Conservation (phyloP, 1,140 invertebrate species). For the Mactra quadrangularis region DNA sequence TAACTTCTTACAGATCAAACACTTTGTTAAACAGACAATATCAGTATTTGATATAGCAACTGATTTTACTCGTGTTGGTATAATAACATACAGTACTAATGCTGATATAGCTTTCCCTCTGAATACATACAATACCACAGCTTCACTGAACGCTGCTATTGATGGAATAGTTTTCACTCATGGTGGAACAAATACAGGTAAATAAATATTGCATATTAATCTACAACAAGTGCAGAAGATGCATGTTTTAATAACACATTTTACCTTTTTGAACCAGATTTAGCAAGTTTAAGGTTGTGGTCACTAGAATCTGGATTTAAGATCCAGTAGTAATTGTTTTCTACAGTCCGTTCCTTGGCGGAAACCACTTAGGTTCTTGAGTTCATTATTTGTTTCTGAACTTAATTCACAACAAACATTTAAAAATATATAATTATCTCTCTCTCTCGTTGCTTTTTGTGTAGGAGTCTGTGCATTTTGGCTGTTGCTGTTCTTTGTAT, state of each 20-base stretch:
- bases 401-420: too few species aligned
- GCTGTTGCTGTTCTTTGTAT: too few species aligned
- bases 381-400: too few species aligned
- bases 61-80: constrained; percentile 36
- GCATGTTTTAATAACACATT: not conserved
- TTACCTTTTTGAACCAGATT: not conserved
- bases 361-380: too few species aligned
- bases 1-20: constrained; percentile 52
- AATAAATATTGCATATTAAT: not conserved
- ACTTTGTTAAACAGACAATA: constrained; percentile 63
- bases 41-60: constrained; percentile 70
- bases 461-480: too few species aligned
- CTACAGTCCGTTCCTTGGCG: not conserved
- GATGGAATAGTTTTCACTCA: constrained; percentile 56
- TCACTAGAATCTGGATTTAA: too few species aligned
- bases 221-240: not conserved
- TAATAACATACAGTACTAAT: constrained; percentile 49
- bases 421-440: too few species aligned
- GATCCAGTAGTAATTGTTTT: not conserved
- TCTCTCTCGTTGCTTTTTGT: too few species aligned
- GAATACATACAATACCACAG: constrained; percentile 66
- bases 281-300: too few species aligned
- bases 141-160: constrained; percentile 62
- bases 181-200: constrained; percentile 71
- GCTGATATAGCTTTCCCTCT: constrained; percentile 72